phyloP scores from a whole-genome alignment of 2,797 vertebrate genomes.

The Anableps anableps region DNA sequence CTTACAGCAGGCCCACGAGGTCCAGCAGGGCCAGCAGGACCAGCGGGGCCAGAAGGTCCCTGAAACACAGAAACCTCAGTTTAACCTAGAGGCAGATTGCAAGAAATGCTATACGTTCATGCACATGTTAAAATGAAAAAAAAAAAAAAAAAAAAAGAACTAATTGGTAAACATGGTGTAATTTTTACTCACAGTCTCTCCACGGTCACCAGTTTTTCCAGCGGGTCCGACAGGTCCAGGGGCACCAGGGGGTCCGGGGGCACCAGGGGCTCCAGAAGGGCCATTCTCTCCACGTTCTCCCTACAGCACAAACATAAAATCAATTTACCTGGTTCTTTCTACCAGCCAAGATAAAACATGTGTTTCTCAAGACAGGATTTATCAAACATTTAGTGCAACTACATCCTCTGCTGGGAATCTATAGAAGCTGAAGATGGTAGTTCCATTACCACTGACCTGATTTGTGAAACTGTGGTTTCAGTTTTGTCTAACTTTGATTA shows the following conservation, averaged over 20 bases:
- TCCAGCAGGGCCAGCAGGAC: constrained; percentile 87
- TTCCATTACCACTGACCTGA: not conserved
- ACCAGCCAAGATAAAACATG: not conserved
- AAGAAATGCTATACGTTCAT: not conserved
- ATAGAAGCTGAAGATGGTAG: not conserved
- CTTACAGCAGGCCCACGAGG: constrained; percentile 94
- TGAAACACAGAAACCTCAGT: constrained; percentile 56
- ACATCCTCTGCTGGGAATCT: not conserved
- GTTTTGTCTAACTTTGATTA: not conserved
- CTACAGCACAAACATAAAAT: constrained; percentile 63
- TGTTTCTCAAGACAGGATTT: not conserved
- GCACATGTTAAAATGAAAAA: not conserved
- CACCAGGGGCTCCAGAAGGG: constrained; percentile 87
- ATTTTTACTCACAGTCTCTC: constrained; percentile 88
- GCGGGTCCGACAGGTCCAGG: constrained; percentile 94
- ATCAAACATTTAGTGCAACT: not conserved
- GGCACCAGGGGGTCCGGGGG: constrained; percentile 94
- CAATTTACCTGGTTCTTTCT: not conserved
- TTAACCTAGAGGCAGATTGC: not conserved
- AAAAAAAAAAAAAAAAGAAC: not conserved
- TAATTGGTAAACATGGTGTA: too few species aligned
- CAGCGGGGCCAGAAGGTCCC: constrained; percentile 88
- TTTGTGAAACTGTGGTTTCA: not conserved
- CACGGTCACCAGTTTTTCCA: constrained; percentile 96
- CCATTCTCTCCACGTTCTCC: constrained; percentile 95